Conservation (phyloP, 2,797 vertebrate genomes). For the Phoxinus dragarum region DNA sequence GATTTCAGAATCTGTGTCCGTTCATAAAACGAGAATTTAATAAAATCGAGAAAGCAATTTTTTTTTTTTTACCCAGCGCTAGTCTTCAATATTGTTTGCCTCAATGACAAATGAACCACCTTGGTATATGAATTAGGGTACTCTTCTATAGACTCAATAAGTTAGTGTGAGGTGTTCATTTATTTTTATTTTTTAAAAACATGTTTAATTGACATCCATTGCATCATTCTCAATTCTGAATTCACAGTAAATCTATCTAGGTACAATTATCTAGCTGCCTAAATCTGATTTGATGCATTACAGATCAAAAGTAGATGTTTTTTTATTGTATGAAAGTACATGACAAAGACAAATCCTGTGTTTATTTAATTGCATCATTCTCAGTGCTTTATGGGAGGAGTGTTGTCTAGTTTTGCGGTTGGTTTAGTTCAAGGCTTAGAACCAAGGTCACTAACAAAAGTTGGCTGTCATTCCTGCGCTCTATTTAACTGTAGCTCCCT, state of each 20-base stretch:
- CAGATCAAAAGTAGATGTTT: background rate
- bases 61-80: too few species aligned
- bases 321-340: background rate
- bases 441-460: constrained; percentile 1
- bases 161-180: background rate
- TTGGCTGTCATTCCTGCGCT: background rate
- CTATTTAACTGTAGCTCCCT: background rate
- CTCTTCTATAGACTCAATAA: background rate
- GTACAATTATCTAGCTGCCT: background rate
- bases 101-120: too few species aligned
- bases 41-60: too few species aligned
- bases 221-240: background rate
- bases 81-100: background rate
- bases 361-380: background rate
- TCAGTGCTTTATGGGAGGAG: background rate
- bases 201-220: background rate
- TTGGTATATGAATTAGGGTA: background rate
- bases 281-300: background rate
- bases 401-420: background rate
- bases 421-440: background rate
- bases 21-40: too few species aligned
- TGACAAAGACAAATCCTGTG: background rate
- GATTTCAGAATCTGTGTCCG: too few species aligned
- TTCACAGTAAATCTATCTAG: too few species aligned
- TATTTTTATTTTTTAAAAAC: background rate